Percentiles rank a stretch among this genome's conserved stretches.
Conservation (phyloP, 2,113 vertebrate genomes). For the Hyaena hyaena region DNA sequence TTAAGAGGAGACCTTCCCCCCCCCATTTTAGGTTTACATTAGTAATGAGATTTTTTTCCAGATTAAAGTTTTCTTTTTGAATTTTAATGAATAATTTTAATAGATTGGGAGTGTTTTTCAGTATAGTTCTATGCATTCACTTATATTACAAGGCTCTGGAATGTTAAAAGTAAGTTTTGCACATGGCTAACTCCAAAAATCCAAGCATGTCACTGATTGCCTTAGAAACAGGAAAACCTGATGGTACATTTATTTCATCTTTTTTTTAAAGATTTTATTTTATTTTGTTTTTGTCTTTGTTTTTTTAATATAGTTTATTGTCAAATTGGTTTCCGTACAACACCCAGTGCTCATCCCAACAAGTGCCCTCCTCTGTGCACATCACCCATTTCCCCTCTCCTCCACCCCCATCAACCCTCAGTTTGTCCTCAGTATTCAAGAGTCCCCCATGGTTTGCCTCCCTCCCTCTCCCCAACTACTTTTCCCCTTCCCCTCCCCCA, state of each 20-base stretch:
- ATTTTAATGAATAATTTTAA: constrained; percentile 30
- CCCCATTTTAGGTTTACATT: neutral
- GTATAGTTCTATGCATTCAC: neutral
- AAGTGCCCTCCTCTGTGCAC: too few relatives aligned
- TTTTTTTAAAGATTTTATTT: neutral
- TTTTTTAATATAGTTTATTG: too few relatives aligned
- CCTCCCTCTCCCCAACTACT: too few relatives aligned
- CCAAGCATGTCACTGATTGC: constrained; percentile 42
- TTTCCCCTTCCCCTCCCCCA: too few relatives aligned
- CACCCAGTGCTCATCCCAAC: too few relatives aligned
- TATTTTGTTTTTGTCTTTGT: too few relatives aligned
- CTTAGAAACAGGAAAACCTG: constrained; percentile 5
- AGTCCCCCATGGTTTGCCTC: too few relatives aligned
- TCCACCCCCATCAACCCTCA: too few relatives aligned
- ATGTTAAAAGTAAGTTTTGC: neutral
- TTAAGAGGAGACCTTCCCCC: neutral
- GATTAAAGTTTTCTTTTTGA: neutral
- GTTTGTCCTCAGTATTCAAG: too few relatives aligned
- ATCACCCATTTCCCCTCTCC: too few relatives aligned
- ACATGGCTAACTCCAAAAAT: constrained; percentile 44
- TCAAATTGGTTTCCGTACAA: too few relatives aligned
- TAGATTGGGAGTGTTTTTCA: neutral
- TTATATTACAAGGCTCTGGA: neutral
- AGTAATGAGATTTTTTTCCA: neutral
- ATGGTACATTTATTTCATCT: neutral